These are phyloP conservation scores for Pangasianodon gigas DNA, from an alignment of 2,113 vertebrate genomes.

Conservation along the genomic window DNA sequence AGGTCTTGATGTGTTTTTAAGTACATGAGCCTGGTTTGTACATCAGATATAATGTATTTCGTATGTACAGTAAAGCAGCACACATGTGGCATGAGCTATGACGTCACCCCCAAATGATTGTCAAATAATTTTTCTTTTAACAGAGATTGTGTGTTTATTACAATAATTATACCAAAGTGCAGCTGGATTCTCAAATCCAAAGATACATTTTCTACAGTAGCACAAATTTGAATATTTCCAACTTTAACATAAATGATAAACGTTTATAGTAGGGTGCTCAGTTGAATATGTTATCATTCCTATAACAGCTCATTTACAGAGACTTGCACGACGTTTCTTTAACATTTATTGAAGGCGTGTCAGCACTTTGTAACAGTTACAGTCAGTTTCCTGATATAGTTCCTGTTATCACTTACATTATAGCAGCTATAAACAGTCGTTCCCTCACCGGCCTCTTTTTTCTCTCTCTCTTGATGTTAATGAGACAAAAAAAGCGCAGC, in stretches of 20 bases:
- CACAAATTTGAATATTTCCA: not conserved
- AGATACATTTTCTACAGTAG: no score
- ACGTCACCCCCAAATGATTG: not conserved
- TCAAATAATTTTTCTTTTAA: not conserved
- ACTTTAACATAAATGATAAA: not conserved
- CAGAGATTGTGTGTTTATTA: not conserved
- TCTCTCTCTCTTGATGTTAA: not conserved
- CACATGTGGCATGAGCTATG: not conserved
- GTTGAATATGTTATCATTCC: not conserved
- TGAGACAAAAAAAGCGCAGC: not conserved
- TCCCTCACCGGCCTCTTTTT: not conserved
- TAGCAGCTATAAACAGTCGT: not conserved
- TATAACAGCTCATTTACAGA: not conserved
- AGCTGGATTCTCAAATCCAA: no score
- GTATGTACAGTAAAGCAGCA: not conserved
- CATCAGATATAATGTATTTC: no score
- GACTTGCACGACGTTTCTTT: not conserved
- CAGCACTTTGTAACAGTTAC: not conserved
- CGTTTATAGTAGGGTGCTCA: not conserved
- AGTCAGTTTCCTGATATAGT: not conserved
- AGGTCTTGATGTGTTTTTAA: not conserved
- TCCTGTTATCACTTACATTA: not conserved
- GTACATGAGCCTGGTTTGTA: not conserved
- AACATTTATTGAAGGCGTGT: not conserved
- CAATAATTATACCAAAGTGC: not conserved